phyloP scores from a whole-genome alignment of 2,113 vertebrate species.

The Procapra przewalskii region DNA sequence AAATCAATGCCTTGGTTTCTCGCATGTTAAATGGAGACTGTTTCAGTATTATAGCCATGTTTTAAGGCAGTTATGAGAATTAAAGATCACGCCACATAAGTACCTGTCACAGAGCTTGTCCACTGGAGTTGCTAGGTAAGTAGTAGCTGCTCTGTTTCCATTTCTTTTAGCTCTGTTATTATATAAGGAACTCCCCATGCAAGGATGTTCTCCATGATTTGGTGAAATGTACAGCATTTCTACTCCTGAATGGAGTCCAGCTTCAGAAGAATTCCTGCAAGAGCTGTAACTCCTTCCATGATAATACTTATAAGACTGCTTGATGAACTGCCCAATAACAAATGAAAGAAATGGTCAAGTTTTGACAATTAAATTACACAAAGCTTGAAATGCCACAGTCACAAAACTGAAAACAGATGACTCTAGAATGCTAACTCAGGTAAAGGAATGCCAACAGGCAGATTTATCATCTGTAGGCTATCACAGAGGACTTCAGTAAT shows the following conservation, averaged over 20 bases:
- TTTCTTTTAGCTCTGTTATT: background rate
- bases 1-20: background rate
- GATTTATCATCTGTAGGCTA: conserved; percentile 4
- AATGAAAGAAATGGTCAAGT: conserved; percentile 59
- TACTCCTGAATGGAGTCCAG: background rate
- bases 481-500: conserved; percentile 17
- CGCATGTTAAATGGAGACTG: background rate
- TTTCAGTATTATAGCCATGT: background rate
- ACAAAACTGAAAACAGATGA: conserved; percentile 35
- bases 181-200: background rate
- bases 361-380: conserved; percentile 59
- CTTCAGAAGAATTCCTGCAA: background rate
- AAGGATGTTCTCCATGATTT: background rate
- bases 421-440: conserved; percentile 17
- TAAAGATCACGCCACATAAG: background rate
- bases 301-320: conserved; percentile 38
- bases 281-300: background rate
- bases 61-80: background rate
- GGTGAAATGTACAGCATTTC: background rate
- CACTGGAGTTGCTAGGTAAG: background rate
- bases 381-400: background rate
- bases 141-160: background rate
- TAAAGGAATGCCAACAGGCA: background rate
- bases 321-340: conserved; percentile 40
- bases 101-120: background rate